These are phyloP conservation scores for Gnathochromis pfefferi DNA, from an alignment of 2,113 vertebrate species.

Conservation along the genomic window DNA sequence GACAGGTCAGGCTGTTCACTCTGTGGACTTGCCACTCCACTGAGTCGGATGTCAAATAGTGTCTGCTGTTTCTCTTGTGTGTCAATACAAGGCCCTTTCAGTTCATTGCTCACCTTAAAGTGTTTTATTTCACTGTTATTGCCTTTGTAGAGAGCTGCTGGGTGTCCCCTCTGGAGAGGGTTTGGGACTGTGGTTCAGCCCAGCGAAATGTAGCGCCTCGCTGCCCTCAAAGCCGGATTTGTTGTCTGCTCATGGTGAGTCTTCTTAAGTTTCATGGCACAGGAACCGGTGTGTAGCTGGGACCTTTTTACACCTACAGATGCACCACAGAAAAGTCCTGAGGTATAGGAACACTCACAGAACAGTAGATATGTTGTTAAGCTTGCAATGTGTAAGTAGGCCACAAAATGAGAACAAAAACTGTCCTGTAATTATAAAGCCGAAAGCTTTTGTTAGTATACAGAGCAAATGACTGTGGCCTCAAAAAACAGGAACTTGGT, in stretches of 20 bases:
- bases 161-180: slow-evolving; percentile 24
- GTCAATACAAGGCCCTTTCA: not conserved
- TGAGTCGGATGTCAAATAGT: not conserved
- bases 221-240: slow-evolving; percentile 49
- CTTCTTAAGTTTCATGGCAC: not conserved
- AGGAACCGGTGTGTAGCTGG: not conserved
- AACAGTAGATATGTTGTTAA: not conserved
- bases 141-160: slow-evolving; percentile 32
- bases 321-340: not conserved
- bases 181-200: slow-evolving; percentile 23
- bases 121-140: slow-evolving; percentile 10
- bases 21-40: not conserved
- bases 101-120: not conserved
- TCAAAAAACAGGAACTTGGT: not conserved
- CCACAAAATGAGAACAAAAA: not conserved
- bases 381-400: not conserved
- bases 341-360: not conserved
- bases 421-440: not conserved
- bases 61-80: not conserved
- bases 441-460: not conserved
- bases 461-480: not conserved
- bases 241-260: slow-evolving; percentile 61
- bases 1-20: not conserved
- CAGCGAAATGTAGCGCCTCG: slow-evolving; percentile 46
- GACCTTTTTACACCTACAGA: not conserved